Base-by-base conservation (phyloP, 2,113 vertebrate genomes). In the Corythaixoides concolor region DNA sequence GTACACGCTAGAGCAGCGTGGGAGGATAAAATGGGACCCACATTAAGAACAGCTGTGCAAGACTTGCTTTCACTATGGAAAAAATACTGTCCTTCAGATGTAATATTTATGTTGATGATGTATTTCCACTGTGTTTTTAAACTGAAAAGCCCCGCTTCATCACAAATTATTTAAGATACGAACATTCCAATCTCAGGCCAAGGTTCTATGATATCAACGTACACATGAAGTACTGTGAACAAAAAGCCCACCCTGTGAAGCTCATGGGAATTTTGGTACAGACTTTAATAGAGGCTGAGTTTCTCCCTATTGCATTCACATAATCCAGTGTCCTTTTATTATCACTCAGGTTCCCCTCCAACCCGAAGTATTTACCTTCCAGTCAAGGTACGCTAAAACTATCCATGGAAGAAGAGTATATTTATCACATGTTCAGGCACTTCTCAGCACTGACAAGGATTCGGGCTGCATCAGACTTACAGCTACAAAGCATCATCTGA, bases 1-100 rank as follows among this genome's bases (percentile, higher is more conserved):
- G 6, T 26, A 59, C 4, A 1, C 20, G 50, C 39, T 18, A 30
- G 47, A 68, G 43, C 33, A 24, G 19, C 0, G 0, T 7, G 13
- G 33, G 37, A 64, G 19, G 43, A 50, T 15, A 67, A 72, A 78
- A 62, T 5, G 28, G 35, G 70, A 68, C 55, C 30, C 26, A 23
- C 9, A 3, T 8, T 14, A 68, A 41, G 12, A 75, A 23, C 7
- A 53, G 21, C 2, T 20, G 8, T 28, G 55, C n/a, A 49, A 74
- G n/a, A 45, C 10, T 49, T 60, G 62, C 79, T 69, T 76, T 26
- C 41, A 9, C 72, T 20, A 10, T 0, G 14, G 62, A 49, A 82
- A 83, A 64, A 39, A 58, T 11, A 64, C 0, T 59, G 30, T 20
- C 43, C n/a, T 92, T 79, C 53, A 21, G 12, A 30, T 12, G 2